Evolutionary conservation across 2,113 vertebrate genomes (phyloP).

Genomic region (Stigmatopora argus): DNA sequence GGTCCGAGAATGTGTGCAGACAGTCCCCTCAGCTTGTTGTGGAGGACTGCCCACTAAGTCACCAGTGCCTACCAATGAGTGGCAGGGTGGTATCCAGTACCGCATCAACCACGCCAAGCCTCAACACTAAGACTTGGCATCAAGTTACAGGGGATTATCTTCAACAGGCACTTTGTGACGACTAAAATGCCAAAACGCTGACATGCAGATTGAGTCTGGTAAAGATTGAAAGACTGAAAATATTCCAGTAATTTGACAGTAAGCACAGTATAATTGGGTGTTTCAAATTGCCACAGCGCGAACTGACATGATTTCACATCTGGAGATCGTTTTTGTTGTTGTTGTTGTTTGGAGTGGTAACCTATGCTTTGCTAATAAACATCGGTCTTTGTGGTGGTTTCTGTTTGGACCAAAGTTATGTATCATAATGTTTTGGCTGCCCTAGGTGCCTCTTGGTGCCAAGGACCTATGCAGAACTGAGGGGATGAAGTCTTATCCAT

Average conservation of each 20-base stretch:
- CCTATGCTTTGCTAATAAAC: too few species aligned
- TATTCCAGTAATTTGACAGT: background rate
- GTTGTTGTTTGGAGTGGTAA: background rate
- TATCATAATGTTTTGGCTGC: too few species aligned
- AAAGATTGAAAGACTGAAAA: slow-evolving; percentile 4
- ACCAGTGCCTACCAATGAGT: slow-evolving; percentile 18
- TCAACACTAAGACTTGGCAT: slow-evolving; percentile 5
- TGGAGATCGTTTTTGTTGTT: slow-evolving; percentile 33
- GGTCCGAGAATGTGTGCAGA: slow-evolving; percentile 21
- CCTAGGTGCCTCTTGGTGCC: background rate
- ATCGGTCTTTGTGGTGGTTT: too few species aligned
- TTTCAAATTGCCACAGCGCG: slow-evolving; percentile 25
- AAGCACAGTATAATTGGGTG: slow-evolving; percentile 10
- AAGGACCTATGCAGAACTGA: background rate
- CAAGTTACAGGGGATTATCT: slow-evolving; percentile 5
- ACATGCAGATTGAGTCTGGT: background rate
- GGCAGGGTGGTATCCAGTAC: slow-evolving; percentile 32
- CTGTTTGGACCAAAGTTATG: too few species aligned
- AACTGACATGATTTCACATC: slow-evolving; percentile 25
- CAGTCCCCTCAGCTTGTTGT: slow-evolving; percentile 41
- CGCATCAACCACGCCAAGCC: background rate
- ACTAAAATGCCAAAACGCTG: background rate
- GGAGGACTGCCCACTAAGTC: slow-evolving; percentile 35
- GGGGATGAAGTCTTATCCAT: background rate
- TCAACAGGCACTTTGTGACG: background rate